phyloP scores from a whole-genome alignment of 2,888 invertebrate genomes.

The Coleophora flavipennella region DNA sequence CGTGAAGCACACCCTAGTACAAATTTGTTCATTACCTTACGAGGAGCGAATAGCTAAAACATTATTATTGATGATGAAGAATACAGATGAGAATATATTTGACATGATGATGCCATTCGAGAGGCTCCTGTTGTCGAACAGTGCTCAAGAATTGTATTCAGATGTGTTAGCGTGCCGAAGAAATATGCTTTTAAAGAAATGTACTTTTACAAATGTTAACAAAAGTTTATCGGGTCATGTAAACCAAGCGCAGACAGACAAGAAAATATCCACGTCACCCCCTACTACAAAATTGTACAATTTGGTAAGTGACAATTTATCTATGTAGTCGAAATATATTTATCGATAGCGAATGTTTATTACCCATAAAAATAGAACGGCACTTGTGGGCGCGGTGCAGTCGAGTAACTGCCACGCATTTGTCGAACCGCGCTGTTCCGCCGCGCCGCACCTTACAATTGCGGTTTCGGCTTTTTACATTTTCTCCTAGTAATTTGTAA shows the following conservation, averaged over 20 bases:
- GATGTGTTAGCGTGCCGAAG: constrained; percentile 23
- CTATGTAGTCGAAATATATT: not conserved
- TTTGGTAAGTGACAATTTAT: constrained; percentile 32
- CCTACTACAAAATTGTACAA: constrained; percentile 44
- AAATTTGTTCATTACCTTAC: constrained; percentile 44
- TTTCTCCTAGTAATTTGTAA: too few relatives aligned
- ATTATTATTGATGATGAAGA: constrained; percentile 32
- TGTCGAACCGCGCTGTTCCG: too few relatives aligned
- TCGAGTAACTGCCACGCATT: too few relatives aligned
- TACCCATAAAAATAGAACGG: too few relatives aligned
- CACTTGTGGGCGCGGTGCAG: too few relatives aligned
- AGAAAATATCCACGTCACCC: constrained; percentile 34
- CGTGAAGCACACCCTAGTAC: constrained; percentile 37
- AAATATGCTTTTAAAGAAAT: constrained; percentile 3
- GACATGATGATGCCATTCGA: constrained; percentile 34
- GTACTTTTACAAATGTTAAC: not conserved
- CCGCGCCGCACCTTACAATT: too few relatives aligned
- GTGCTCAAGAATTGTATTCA: constrained; percentile 20
- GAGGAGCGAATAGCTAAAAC: constrained; percentile 31
- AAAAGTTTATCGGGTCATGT: constrained; percentile 1
- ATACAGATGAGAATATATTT: constrained; percentile 34
- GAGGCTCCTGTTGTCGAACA: constrained; percentile 20
- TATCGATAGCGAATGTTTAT: too few relatives aligned
- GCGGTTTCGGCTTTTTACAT: too few relatives aligned
- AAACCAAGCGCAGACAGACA: constrained; percentile 7